Percentiles rank a stretch among this genome's conserved stretches.
Evolutionary conservation across 2,113 vertebrate genomes (phyloP).

Genomic region (Eleginops maclovinus): DNA sequence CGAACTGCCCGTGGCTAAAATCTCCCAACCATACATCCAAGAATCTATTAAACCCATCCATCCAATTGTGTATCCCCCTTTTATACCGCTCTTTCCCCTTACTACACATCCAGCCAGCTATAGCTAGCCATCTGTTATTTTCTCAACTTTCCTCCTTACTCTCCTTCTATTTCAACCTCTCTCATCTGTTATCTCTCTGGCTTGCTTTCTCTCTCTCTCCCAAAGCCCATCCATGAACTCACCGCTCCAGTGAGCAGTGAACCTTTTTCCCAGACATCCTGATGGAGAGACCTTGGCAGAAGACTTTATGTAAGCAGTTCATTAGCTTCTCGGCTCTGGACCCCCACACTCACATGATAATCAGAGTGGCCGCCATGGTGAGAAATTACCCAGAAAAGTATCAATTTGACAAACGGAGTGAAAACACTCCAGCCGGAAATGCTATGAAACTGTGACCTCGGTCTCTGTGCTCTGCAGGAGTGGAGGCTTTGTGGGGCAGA

Average conservation of each 20-base stretch:
- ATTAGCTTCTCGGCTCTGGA: conserved; percentile 49
- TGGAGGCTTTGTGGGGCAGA: conserved; percentile 3
- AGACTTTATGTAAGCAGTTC: conserved; percentile 66
- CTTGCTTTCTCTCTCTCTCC: conserved; percentile 1
- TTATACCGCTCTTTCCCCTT: conserved; percentile 6
- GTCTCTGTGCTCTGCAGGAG: conserved; percentile 14
- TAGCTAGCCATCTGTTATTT: conserved; percentile 53
- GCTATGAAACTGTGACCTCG: conserved; percentile 51
- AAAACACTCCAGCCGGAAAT: conserved; percentile 27
- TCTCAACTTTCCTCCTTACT: conserved; percentile 25
- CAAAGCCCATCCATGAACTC: conserved; percentile 22
- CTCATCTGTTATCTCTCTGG: conserved; percentile 16
- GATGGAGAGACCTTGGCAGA: conserved; percentile 50
- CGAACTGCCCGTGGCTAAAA: no score
- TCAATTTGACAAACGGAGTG: conserved; percentile 51
- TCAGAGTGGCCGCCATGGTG: conserved; percentile 40
- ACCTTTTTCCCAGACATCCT: conserved; percentile 40
- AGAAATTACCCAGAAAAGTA: conserved; percentile 66
- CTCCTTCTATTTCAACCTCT: conserved; percentile 23
- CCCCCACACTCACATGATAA: conserved; percentile 39
- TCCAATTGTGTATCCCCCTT: background rate
- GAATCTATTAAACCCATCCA: background rate
- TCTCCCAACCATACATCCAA: conserved; percentile 10
- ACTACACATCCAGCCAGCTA: conserved; percentile 32
- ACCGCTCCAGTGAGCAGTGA: conserved; percentile 56